Percentiles rank a stretch among this genome's conserved stretches.
Evolutionary conservation across 2,888 invertebrate species (phyloP).

Genomic region (Laothoe populi): DNA sequence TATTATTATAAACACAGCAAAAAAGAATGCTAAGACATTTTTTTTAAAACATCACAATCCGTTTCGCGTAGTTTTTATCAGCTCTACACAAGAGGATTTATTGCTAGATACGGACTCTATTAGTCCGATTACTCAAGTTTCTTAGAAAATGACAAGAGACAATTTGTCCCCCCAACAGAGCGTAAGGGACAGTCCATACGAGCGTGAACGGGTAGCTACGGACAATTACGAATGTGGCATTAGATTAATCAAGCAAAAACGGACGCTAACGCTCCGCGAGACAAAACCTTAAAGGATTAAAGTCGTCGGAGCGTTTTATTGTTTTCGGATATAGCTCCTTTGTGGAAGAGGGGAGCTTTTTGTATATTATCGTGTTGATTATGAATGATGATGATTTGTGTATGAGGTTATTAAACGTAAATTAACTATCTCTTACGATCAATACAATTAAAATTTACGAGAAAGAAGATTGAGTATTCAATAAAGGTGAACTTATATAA

Average conservation of each 20-base stretch:
- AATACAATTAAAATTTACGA: no score
- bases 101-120: neutral
- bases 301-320: slow-evolving; percentile 70
- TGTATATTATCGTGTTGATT: neutral
- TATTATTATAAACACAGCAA: no score
- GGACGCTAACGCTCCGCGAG: slow-evolving; percentile 59
- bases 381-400: neutral
- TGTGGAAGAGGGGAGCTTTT: slow-evolving; percentile 35
- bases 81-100: neutral
- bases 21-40: neutral
- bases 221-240: slow-evolving; percentile 65
- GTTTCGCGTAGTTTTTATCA: neutral
- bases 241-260: slow-evolving; percentile 74
- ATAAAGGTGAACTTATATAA: no score
- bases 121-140: neutral
- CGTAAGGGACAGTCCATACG: slow-evolving; percentile 19
- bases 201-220: slow-evolving; percentile 32
- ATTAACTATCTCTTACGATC: no score
- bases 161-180: slow-evolving; percentile 16
- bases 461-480: no score
- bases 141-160: slow-evolving; percentile 16
- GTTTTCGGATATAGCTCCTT: slow-evolving; percentile 55
- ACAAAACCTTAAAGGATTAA: slow-evolving; percentile 67
- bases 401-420: no score
- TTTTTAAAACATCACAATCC: neutral